Base-by-base conservation (phyloP, 2,888 invertebrate species). In the Tortricodes alternella region DNA sequence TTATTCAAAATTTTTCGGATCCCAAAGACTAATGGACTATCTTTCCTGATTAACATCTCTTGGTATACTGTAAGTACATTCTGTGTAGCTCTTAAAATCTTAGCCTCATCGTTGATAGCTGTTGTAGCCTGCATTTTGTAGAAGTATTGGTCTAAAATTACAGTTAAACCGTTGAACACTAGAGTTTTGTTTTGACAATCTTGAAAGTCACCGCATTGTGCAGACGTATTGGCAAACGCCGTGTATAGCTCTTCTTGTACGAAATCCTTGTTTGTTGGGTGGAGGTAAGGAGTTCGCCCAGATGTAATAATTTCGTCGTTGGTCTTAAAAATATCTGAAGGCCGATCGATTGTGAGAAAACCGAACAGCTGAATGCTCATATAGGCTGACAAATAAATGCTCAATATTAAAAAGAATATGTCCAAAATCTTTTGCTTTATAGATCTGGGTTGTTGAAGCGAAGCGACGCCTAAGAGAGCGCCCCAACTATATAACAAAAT, bases 401-500 rank as follows among this genome's bases (percentile, higher is more conserved):
- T 76, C 67, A 89, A 64, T 0, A 80, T 51, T 13, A 84, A 65
- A 60, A 80, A 86, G 3, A 69, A 64, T 3, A 77, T n/a, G 34
- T 85, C 84, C 3, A 88, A 37, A 15, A 80, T 62, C 62, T 74
- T 85, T 39, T 85, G 80, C 58, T 89, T 89, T 0, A 73, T 24
- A 9, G 80, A 73, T 27, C 50, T 70, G 1, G 85, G 67, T 0
- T 77, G 61, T 55, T 67, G 73, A 7, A 89, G 62, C 1, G 78
- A 69, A 1, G 74, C 59, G 0, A 80, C 65, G 1, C 85, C 84
- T 0, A 87, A 38, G 0, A 88, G 61, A 0, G 80, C 74, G 8
- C 89, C 88, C 78, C 78, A 88, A 32, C 76, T 66, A 49, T 77
- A 66, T 2, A 87, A 37, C 1, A 85, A 58, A 1, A 76, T 78